phyloP scores from a whole-genome alignment of 1,140 invertebrate species.

The Drosophila pallidifrons region DNA sequence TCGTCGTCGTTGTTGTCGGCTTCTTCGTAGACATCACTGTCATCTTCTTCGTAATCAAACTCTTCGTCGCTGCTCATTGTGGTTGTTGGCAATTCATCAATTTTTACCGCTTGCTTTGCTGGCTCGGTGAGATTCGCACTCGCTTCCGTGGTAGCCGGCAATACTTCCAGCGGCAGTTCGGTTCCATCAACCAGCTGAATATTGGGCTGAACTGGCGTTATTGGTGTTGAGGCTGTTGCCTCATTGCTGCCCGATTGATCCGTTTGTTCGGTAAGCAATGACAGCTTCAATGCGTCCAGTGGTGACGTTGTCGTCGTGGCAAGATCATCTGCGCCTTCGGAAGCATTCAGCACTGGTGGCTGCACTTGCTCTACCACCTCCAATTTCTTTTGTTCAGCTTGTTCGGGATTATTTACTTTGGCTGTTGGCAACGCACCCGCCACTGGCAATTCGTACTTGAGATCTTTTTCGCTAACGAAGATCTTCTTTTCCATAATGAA shows the following conservation, averaged over 20 bases:
- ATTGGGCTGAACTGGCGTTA: conserved; percentile 50
- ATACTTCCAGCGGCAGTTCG: conserved; percentile 53
- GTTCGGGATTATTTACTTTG: neutral
- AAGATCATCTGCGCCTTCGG: conserved; percentile 51
- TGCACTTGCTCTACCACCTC: conserved; percentile 7
- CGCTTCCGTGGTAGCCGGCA: conserved; percentile 38
- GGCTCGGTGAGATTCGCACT: conserved; percentile 2
- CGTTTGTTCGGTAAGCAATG: conserved; percentile 60
- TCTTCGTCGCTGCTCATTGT: conserved; percentile 22
- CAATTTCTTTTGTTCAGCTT: neutral
- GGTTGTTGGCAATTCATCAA: conserved; percentile 4
- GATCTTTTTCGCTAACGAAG: conserved; percentile 41
- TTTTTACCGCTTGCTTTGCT: neutral
- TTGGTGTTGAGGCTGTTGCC: conserved; percentile 31
- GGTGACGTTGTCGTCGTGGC: conserved; percentile 65
- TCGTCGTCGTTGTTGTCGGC: conserved; percentile 40
- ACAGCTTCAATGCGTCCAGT: conserved; percentile 48
- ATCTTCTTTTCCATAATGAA: conserved; percentile 84
- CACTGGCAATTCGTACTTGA: conserved; percentile 60
- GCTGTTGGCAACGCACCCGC: conserved; percentile 2
- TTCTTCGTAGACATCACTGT: conserved; percentile 33
- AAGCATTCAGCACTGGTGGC: conserved; percentile 59
- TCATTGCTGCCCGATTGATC: conserved; percentile 14
- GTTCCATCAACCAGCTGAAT: conserved; percentile 74
- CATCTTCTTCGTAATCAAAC: conserved; percentile 47